Conservation (phyloP, 2,797 vertebrate species). For the Acrossocheilus fasciatus region DNA sequence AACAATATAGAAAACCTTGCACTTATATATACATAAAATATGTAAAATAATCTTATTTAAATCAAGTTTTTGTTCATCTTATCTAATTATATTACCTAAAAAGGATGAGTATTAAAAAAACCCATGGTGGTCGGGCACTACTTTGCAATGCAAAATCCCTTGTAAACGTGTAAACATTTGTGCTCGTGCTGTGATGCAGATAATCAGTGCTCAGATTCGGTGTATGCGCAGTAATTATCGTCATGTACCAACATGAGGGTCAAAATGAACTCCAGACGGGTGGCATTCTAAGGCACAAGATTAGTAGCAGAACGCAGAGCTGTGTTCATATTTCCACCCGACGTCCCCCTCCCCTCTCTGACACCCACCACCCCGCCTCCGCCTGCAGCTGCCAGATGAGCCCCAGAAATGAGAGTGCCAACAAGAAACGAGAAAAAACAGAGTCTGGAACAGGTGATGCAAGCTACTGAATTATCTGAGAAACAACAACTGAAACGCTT, state of each 20-base stretch:
- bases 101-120: not conserved
- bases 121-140: not conserved
- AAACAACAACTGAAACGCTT: slow-evolving; percentile 21
- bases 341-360: slow-evolving; percentile 6
- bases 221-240: slow-evolving; percentile 31
- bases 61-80: not conserved
- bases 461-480: slow-evolving; percentile 38
- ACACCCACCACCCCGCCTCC: slow-evolving; percentile 51
- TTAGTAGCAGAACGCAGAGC: slow-evolving; percentile 28
- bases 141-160: slow-evolving; percentile 17
- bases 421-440: slow-evolving; percentile 27
- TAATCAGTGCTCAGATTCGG: slow-evolving; percentile 30
- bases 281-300: slow-evolving; percentile 17
- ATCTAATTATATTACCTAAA: not conserved
- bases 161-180: not conserved
- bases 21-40: too few species aligned
- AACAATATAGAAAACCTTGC: not conserved
- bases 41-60: not conserved
- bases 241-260: slow-evolving; percentile 29
- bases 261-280: slow-evolving; percentile 31
- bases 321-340: slow-evolving; percentile 34
- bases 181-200: slow-evolving; percentile 35
- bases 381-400: slow-evolving; percentile 61
- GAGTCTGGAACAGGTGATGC: slow-evolving; percentile 43
- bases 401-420: slow-evolving; percentile 44